Base-by-base conservation (phyloP, 2,797 vertebrate species). In the Cetoscarus ocellatus region DNA sequence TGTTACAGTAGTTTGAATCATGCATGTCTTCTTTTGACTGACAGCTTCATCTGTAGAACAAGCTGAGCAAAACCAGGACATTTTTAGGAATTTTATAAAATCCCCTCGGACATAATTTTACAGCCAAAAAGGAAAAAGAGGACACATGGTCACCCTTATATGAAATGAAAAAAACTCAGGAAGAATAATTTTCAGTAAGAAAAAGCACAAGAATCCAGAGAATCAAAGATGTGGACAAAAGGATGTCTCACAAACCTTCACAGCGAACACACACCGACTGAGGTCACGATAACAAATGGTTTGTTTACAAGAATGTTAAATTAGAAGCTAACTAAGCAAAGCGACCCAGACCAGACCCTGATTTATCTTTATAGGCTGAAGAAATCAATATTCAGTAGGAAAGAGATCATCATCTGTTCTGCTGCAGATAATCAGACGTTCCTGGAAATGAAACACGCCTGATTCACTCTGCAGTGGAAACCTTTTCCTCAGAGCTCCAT, bases 331-430 rank as follows among this genome's bases (percentile, higher is more conserved):
- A 60, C 61, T 4, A 47, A 53, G 47, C 52, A 2, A 36, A 60
- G 61, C 50, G 3, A 4, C 50, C 35, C 8, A 47, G 49, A 55
- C 12, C 1, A 50, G 47, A 15, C 55, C 38, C 43, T 45, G 51
- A 79, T 79, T 67, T 18, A 53, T 70, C 36, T 63, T 7, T 7
- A 44, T 36, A n/a, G 61, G 43, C 14, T 5, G 5, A n/a, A 52
- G 27, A 19, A 35, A 75, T 86, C 79, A 40, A 84, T 77, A 43
- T 53, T 40, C 13, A 61, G 42, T 45, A 18, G 65, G 47, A 61
- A 67, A 59, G 59, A 65, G 40, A 70, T 58, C 44, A 76, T 63
- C 49, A 18, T 54, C 48, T 13, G 34, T 5, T 61, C 56, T 0
- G 40, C 71, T 61, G 76, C 47, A 13, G 79, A 63, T 77, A 11